A percentile compares a stretch with the other conserved stretches of the same genome.
Conservation (phyloP, 1,140 invertebrate species). For the Lethrus apterus region DNA sequence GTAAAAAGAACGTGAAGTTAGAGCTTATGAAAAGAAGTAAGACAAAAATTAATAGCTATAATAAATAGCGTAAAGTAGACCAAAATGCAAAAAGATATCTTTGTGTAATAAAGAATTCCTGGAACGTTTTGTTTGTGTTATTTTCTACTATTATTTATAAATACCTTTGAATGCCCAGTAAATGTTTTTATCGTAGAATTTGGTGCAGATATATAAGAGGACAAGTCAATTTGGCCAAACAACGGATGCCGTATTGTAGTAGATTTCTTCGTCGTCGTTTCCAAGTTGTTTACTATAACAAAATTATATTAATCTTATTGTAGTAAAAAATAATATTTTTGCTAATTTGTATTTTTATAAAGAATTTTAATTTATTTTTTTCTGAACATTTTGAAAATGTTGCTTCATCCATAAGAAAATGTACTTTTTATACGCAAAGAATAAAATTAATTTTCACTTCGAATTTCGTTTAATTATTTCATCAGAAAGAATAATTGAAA, state of each 20-base stretch:
- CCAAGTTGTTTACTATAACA: conserved; percentile 50
- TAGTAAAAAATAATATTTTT: not conserved
- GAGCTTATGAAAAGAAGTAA: no score
- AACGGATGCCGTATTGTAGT: conserved; percentile 34
- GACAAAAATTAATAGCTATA: no score
- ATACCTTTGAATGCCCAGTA: conserved; percentile 49
- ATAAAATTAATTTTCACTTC: not conserved
- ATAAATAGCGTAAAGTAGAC: no score
- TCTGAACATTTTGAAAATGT: no score
- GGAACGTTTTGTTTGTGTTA: no score
- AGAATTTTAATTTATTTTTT: no score
- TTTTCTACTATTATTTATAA: no score
- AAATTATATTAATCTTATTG: conserved; percentile 1
- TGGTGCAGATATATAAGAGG: conserved; percentile 41
- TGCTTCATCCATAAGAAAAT: no score
- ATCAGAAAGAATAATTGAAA: not conserved
- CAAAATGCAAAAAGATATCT: no score
- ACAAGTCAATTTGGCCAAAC: conserved; percentile 44
- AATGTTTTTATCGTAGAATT: conserved; percentile 43
- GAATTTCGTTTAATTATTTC: not conserved
- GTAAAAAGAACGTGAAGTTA: no score
- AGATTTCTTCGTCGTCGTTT: conserved; percentile 36
- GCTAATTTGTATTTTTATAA: not conserved
- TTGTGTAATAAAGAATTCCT: no score
- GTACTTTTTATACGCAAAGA: not conserved